Percentiles rank a stretch among this genome's conserved stretches.
Evolutionary conservation across 2,888 invertebrate species (phyloP).

Genomic region (Metacarcinus magister): DNA sequence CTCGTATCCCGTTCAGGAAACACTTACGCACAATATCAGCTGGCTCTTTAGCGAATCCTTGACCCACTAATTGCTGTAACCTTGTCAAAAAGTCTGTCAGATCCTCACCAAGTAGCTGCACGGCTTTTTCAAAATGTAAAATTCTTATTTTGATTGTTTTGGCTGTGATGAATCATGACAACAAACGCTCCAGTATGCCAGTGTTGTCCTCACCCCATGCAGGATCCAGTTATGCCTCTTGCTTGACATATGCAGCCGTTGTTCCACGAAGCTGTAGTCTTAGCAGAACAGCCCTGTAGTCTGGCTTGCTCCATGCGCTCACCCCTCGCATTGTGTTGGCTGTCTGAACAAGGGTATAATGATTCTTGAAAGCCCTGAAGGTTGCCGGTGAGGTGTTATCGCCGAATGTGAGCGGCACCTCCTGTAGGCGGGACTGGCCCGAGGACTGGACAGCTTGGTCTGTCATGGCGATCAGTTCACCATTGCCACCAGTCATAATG

Average conservation of each 20-base stretch:
- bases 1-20: constrained; percentile 28
- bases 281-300: constrained; percentile 21
- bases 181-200: not conserved
- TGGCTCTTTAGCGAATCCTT: constrained; percentile 55
- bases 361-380: not conserved
- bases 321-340: constrained; percentile 10
- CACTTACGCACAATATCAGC: constrained; percentile 50
- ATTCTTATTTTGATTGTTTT: constrained; percentile 53
- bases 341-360: not conserved
- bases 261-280: not conserved
- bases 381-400: not conserved
- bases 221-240: constrained; percentile 12
- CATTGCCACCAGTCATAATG: no score
- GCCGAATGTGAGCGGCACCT: not conserved
- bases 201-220: constrained; percentile 40
- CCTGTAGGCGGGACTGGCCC: not conserved
- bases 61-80: constrained; percentile 35
- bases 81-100: constrained; percentile 62
- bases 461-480: no score
- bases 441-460: no score
- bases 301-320: not conserved
- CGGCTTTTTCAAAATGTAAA: constrained; percentile 49
- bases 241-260: constrained; percentile 50
- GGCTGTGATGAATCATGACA: constrained; percentile 38
- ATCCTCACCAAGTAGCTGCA: constrained; percentile 30